Evolutionary conservation across 2,888 invertebrate species (phyloP), one percentile per base, ranked within the genome.

Genomic region (Melieria crassipennis): DNA sequence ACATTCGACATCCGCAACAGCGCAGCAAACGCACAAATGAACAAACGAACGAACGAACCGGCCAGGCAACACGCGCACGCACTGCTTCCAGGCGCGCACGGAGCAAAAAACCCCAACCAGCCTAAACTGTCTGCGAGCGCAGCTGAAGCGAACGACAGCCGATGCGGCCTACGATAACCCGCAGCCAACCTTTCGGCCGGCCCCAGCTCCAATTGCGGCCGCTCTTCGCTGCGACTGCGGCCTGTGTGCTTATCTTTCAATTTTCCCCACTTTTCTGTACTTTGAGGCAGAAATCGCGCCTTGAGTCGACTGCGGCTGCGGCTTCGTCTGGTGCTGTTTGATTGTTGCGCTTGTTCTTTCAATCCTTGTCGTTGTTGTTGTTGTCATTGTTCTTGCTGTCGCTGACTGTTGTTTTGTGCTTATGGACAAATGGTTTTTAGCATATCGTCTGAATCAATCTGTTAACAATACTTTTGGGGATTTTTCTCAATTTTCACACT

Each of bases 391-490:
- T 60, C 5, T 50, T 5, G 48, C 13, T 55, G 52, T 9, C 48
- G 60, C 48, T 55, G 60, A 48, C 43, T 67, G 58, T 50, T 42
- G n/a, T 65, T 66, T 60, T 69, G 48, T 65, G 65, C 57, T 73
- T 70, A 71, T 69, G 66, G 64, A 65, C 74, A 75, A 73, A 74
- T 75, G 70, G 64, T 48, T 74, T 30, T 76, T 65, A 75, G 73
- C 73, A 75, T 76, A 73, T 73, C 76, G 65, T 64, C 62, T 76
- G 79, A 78, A 82, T 81, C 82, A 83, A 82, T 82, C 83, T 81
- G 80, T 82, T 82, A 82, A 82, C 81, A 82, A 78, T 78, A 77
- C 78, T 80, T 80, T 76, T 76, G 78, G 78, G 69, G 70, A 73
- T 64, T 74, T 74, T 61, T 68, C 62, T 45, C 55, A 72, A 72